phyloP scores from a whole-genome alignment of 2,888 invertebrate species.

The Siphonodentalium dalli region DNA sequence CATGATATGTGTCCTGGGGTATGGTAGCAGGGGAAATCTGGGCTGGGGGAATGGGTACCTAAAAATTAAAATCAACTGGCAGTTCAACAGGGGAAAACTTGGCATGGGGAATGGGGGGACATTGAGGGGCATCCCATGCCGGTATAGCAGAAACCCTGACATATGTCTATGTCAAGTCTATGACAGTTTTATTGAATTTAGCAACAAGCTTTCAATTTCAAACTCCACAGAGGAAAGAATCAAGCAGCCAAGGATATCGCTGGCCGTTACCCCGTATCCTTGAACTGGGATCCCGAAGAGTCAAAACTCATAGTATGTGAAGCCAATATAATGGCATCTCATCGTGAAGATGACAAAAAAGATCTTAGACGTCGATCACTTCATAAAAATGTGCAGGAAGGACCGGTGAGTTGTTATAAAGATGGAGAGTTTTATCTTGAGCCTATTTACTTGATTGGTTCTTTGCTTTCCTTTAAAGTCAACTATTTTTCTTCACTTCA shows the following conservation, averaged over 20 bases:
- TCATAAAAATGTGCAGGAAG: constrained; percentile 48
- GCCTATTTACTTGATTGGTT: neutral
- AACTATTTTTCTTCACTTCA: no score
- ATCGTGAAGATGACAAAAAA: constrained; percentile 31
- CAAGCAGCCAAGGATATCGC: constrained; percentile 67
- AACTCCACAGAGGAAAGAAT: constrained; percentile 58
- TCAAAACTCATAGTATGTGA: constrained; percentile 85
- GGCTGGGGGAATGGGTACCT: no score
- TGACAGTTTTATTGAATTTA: no score
- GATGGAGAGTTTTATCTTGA: neutral
- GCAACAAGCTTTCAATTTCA: no score
- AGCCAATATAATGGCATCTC: constrained; percentile 70
- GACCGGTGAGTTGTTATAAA: constrained; percentile 42
- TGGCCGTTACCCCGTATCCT: constrained; percentile 70
- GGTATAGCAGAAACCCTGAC: no score
- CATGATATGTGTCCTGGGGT: no score
- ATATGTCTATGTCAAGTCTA: no score
- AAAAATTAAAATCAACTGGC: no score
- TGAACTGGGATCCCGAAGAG: constrained; percentile 89
- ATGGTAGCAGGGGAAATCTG: no score
- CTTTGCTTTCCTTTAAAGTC: neutral
- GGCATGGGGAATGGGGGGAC: no score
- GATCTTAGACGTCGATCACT: constrained; percentile 40
- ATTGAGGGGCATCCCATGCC: no score
- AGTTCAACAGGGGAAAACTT: no score